Percentiles rank a stretch among this genome's conserved stretches.
phyloP scores from a whole-genome alignment of 2,113 vertebrate genomes.

The Phrynosoma blainvillii region DNA sequence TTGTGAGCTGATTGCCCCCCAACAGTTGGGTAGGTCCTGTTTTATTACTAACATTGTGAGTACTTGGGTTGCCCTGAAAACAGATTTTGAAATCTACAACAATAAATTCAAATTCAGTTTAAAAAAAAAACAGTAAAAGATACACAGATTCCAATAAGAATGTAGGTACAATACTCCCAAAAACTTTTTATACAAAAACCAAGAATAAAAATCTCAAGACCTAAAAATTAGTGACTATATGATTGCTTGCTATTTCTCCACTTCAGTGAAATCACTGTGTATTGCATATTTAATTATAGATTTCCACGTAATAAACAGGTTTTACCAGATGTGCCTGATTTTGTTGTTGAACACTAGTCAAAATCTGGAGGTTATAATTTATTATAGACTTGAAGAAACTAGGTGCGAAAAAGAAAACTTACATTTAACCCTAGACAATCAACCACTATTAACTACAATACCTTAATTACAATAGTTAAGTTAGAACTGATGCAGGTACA shows the following conservation, averaged over 20 bases:
- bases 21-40: neutral
- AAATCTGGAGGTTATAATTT: slow-evolving; percentile 58
- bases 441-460: slow-evolving; percentile 3
- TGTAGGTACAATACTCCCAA: slow-evolving; percentile 48
- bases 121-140: neutral
- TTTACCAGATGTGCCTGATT: slow-evolving; percentile 62
- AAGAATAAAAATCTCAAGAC: slow-evolving; percentile 26
- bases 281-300: slow-evolving; percentile 67
- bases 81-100: fast-evolving
- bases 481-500: neutral
- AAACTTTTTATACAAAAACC: slow-evolving; percentile 64
- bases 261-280: slow-evolving; percentile 63
- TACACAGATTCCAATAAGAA: neutral
- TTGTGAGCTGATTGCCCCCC: too few relatives aligned
- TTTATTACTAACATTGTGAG: neutral
- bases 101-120: neutral
- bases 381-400: slow-evolving; percentile 49
- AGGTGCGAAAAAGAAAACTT: slow-evolving; percentile 48
- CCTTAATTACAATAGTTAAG: neutral
- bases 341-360: slow-evolving; percentile 61
- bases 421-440: slow-evolving; percentile 47
- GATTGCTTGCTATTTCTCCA: slow-evolving; percentile 52
- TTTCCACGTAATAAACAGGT: slow-evolving; percentile 61
- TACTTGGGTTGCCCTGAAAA: neutral
- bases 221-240: slow-evolving; percentile 65